These are phyloP conservation scores for Neoarius graeffei DNA, from an alignment of 2,113 vertebrate species.

Conservation along the genomic window DNA sequence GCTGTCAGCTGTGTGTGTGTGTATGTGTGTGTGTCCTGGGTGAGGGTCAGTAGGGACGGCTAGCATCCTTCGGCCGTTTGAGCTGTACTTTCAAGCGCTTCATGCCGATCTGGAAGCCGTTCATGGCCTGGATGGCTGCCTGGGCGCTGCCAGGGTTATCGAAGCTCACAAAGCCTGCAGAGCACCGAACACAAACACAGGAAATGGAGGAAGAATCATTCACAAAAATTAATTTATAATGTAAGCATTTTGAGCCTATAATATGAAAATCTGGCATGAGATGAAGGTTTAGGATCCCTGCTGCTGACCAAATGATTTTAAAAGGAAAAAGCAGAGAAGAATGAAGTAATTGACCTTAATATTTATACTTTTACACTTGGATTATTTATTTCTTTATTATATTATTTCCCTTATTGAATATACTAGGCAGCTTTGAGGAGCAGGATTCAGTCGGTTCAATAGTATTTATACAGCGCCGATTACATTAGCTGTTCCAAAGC, in stretches of 20 bases:
- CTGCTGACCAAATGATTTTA: neutral
- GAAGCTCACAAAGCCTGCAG: constrained; percentile 85
- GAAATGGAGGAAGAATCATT: neutral
- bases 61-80: constrained; percentile 86
- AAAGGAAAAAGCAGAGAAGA: neutral
- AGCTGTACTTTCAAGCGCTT: constrained; percentile 89
- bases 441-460: neutral
- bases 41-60: constrained; percentile 82
- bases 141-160: constrained; percentile 87
- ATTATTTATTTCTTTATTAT: neutral
- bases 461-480: neutral
- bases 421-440: neutral
- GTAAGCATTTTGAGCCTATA: neutral
- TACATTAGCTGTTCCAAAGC: constrained; percentile 21
- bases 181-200: neutral
- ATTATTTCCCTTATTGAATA: neutral
- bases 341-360: neutral
- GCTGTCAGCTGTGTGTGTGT: constrained; percentile 53
- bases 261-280: neutral
- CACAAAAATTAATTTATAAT: neutral
- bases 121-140: constrained; percentile 84
- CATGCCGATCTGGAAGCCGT: constrained; percentile 78
- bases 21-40: constrained; percentile 10
- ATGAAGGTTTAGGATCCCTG: neutral
- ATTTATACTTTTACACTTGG: neutral